Evolutionary conservation across 2,797 vertebrate species (phyloP).

Genomic region (Okamejei kenojei): DNA sequence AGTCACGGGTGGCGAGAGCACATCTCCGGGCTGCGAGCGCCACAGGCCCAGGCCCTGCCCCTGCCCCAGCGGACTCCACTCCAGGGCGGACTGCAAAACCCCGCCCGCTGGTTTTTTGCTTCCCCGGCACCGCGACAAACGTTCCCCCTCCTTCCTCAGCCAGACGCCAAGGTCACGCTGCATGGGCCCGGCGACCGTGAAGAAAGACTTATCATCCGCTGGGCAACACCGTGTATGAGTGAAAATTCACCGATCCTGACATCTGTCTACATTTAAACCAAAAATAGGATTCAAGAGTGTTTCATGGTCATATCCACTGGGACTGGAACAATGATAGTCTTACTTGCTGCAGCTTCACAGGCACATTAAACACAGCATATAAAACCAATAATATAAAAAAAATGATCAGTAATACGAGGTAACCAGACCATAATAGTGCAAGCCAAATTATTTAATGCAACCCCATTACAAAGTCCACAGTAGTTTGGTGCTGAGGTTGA

Average conservation of each 20-base stretch:
- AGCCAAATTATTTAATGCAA: too few relatives aligned
- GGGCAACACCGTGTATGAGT: neutral
- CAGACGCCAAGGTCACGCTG: neutral
- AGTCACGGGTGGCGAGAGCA: neutral
- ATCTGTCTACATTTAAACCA: neutral
- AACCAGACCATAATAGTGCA: too few relatives aligned
- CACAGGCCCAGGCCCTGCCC: too few relatives aligned
- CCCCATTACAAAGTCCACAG: too few relatives aligned
- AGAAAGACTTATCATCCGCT: neutral
- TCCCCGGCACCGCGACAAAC: neutral
- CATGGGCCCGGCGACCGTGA: neutral
- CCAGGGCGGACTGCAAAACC: neutral
- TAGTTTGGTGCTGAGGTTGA: too few relatives aligned
- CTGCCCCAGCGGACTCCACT: neutral
- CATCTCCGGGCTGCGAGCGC: neutral
- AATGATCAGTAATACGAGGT: too few relatives aligned
- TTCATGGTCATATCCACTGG: too few relatives aligned
- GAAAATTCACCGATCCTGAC: neutral
- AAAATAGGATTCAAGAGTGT: neutral
- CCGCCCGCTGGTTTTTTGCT: neutral
- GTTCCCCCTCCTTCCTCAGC: neutral
- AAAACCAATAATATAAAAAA: too few relatives aligned
- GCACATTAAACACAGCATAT: too few relatives aligned
- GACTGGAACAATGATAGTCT: too few relatives aligned
- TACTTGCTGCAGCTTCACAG: too few relatives aligned